Conservation (phyloP, 2,797 vertebrate species). For the Peromyscus nudipes region DNA sequence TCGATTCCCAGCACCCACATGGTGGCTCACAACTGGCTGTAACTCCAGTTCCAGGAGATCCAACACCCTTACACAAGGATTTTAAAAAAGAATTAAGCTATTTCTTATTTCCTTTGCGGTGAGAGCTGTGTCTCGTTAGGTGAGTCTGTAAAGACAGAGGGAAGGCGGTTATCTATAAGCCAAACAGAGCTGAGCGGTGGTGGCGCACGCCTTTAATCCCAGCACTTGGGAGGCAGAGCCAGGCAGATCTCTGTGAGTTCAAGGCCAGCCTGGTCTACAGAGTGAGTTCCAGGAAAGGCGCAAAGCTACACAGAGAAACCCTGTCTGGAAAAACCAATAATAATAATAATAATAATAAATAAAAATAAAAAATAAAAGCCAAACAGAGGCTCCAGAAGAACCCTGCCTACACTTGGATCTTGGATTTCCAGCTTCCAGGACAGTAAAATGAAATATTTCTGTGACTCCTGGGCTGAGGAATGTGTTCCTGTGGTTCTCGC, state of each 20-base stretch:
- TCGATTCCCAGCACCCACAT: neutral
- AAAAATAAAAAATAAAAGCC: too few relatives aligned
- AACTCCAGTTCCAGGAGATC: neutral
- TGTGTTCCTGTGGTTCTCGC: neutral
- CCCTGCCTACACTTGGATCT: neutral
- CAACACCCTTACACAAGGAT: neutral
- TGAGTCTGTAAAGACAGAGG: too few relatives aligned
- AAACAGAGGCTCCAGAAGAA: too few relatives aligned
- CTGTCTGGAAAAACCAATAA: too few relatives aligned
- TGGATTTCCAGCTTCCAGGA: neutral
- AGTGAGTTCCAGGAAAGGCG: too few relatives aligned
- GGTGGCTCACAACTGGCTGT: neutral
- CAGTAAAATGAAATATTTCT: neutral
- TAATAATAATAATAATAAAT: too few relatives aligned
- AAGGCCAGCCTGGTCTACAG: too few relatives aligned
- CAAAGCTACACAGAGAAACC: too few relatives aligned
- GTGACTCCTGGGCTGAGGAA: neutral
- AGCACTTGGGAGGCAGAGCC: too few relatives aligned
- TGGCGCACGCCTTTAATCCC: too few relatives aligned
- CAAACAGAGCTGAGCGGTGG: too few relatives aligned
- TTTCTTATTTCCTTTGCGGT: neutral
- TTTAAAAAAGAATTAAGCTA: neutral
- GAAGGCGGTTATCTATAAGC: accelerated
- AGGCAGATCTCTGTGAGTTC: too few relatives aligned
- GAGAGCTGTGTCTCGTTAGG: neutral